These are phyloP conservation scores for Agrilus mali DNA, from an alignment of 2,888 invertebrate genomes.

Conservation along the genomic window DNA sequence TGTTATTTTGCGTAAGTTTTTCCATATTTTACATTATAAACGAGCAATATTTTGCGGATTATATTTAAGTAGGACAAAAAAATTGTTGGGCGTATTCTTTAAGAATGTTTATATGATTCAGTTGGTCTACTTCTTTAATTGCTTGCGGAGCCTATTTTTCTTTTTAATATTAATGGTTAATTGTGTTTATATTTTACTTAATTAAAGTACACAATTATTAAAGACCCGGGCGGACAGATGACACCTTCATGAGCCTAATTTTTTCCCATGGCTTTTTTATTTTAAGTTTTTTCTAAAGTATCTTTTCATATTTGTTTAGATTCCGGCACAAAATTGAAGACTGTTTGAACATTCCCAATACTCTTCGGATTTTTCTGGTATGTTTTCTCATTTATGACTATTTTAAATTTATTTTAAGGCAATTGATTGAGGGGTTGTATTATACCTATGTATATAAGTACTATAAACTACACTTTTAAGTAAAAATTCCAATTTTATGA, in stretches of 20 bases:
- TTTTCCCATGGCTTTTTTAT: neutral
- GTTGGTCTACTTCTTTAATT: slow-evolving; percentile 30
- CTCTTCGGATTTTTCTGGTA: neutral
- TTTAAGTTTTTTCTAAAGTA: neutral
- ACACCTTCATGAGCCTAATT: neutral
- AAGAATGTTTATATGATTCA: slow-evolving; percentile 27
- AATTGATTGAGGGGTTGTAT: too few relatives aligned
- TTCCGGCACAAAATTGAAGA: slow-evolving; percentile 9
- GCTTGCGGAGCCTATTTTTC: slow-evolving; percentile 26
- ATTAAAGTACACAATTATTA: neutral
- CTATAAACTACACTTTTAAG: too few relatives aligned
- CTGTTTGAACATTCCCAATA: slow-evolving; percentile 9
- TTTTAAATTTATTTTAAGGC: too few relatives aligned
- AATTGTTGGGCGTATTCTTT: slow-evolving; percentile 29
- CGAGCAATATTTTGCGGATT: neutral
- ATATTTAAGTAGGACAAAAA: slow-evolving; percentile 27
- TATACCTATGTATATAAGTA: too few relatives aligned
- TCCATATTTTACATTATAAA: neutral
- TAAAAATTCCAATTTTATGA: too few relatives aligned
- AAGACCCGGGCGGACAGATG: neutral
- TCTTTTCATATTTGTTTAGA: slow-evolving; percentile 11
- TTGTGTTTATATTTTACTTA: slow-evolving; percentile 2
- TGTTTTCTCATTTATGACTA: too few relatives aligned
- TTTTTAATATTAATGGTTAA: slow-evolving; percentile 29
- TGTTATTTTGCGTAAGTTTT: slow-evolving; percentile 10